These are phyloP conservation scores for Aramus guarauna DNA, from an alignment of 2,113 vertebrate species.

Conservation along the genomic window DNA sequence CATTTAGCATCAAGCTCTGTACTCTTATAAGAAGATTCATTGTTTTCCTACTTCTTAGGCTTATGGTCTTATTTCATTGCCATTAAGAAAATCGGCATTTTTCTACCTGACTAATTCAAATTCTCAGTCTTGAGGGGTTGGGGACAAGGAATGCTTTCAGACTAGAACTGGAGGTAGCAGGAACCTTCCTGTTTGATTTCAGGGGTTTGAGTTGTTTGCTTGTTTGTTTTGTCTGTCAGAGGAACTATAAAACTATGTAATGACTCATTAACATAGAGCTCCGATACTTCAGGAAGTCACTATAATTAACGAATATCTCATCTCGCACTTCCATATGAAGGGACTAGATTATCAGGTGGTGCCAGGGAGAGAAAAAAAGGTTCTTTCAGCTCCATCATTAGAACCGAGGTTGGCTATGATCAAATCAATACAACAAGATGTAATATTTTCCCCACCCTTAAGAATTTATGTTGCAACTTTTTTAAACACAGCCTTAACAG, in stretches of 20 bases:
- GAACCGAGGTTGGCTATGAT: background rate
- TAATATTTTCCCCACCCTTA: background rate
- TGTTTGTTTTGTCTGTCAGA: background rate
- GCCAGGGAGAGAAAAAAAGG: background rate
- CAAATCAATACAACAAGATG: background rate
- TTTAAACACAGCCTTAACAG: background rate
- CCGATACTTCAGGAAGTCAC: background rate
- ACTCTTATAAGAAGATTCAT: background rate
- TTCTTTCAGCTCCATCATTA: background rate
- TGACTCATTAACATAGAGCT: background rate
- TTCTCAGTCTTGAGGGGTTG: background rate
- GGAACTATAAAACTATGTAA: background rate
- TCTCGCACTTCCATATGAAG: background rate
- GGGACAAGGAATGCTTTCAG: background rate
- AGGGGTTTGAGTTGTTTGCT: background rate
- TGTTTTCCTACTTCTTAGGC: background rate
- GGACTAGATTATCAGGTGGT: background rate
- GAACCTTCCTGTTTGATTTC: background rate
- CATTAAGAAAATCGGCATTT: background rate
- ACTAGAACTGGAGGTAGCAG: background rate
- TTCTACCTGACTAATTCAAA: background rate
- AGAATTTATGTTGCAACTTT: background rate
- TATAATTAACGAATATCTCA: background rate
- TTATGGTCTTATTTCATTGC: background rate
- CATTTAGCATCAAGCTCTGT: background rate